Evolutionary conservation across 1,140 invertebrate genomes (phyloP).

Genomic region (Penaeus chinensis): DNA sequence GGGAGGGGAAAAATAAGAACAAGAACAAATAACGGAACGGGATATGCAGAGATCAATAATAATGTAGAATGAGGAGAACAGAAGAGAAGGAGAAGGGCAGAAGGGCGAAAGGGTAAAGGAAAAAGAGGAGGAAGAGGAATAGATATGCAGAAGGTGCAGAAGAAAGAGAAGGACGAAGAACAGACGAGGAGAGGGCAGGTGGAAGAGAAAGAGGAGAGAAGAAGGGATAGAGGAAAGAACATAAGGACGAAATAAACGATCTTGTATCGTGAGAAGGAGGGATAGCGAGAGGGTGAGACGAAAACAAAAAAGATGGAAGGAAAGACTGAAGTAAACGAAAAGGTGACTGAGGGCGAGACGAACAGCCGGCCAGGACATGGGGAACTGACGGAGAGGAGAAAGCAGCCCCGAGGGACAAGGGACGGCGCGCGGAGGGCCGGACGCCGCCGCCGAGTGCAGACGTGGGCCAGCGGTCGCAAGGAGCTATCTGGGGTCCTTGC

Average conservation of each 20-base stretch:
- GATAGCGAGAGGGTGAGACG: not conserved
- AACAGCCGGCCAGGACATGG: not conserved
- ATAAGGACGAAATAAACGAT: not conserved
- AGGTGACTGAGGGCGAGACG: not conserved
- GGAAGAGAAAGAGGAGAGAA: not conserved
- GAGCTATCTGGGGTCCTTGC: no score
- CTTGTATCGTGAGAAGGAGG: not conserved
- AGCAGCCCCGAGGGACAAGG: no score
- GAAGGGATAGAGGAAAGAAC: not conserved
- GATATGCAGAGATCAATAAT: no score
- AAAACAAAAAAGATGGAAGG: not conserved
- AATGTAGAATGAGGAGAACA: no score
- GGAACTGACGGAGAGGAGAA: conserved; percentile 8
- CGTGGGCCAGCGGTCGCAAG: no score
- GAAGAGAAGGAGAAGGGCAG: no score
- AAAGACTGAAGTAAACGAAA: not conserved
- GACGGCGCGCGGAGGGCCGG: no score
- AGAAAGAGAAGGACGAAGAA: not conserved
- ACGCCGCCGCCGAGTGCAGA: no score
- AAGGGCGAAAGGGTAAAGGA: not conserved
- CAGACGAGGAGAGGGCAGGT: not conserved
- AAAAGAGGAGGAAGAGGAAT: not conserved
- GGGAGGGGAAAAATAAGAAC: no score
- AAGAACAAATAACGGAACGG: no score
- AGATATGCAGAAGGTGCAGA: not conserved